Evolutionary conservation across 2,888 invertebrate genomes (phyloP), one percentile per base, ranked within the genome.

Genomic region (Macrosoma leucophasiata): DNA sequence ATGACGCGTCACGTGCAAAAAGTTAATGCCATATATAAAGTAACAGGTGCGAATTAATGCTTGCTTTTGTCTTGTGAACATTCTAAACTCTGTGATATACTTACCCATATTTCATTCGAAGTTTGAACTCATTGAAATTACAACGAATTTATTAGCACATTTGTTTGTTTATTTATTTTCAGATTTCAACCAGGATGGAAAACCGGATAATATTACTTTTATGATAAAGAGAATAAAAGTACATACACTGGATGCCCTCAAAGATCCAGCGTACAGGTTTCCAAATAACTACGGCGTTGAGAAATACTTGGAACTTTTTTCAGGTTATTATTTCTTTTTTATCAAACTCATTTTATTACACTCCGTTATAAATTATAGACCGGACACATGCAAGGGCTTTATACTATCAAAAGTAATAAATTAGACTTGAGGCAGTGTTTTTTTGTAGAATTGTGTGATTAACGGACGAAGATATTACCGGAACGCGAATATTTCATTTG

Each of bases 271-370:
- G 28, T 97, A 97, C 79, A 89, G 96, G 52, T 96, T 95, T 76
- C 93, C 95, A 0, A 93, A 93, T 55, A 97, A 97, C 78, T 97
- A 98, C 68, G 98, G 98, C 25, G 98, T 98, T 35, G 98, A 97
- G 71, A 98, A 98, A 85, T 98, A 97, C 84, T 88, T 98, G 46
- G 98, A 98, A 81, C 88, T 98, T 43, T 98, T 98, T 86, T 97
- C 97, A 51, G 94, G 94, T 94, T 78, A 46, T 46, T 44, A 19
- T 12, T 25, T 29, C 26, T 20, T 3, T 21, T 29, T 12, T 6
- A 17, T n/a, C 11, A 10, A 29, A 29, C 13, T 13, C 28, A 22
- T 29, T 26, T 23, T 18, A 24, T 14, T 9, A 13, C 23, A 26
- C 10, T 25, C 11, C 12, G 28, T 12, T 23, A 30, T 29, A 13